Evolutionary conservation across 2,888 invertebrate genomes (phyloP), one percentile per base, ranked within the genome.

Genomic region (Eupelmus urozonus): DNA sequence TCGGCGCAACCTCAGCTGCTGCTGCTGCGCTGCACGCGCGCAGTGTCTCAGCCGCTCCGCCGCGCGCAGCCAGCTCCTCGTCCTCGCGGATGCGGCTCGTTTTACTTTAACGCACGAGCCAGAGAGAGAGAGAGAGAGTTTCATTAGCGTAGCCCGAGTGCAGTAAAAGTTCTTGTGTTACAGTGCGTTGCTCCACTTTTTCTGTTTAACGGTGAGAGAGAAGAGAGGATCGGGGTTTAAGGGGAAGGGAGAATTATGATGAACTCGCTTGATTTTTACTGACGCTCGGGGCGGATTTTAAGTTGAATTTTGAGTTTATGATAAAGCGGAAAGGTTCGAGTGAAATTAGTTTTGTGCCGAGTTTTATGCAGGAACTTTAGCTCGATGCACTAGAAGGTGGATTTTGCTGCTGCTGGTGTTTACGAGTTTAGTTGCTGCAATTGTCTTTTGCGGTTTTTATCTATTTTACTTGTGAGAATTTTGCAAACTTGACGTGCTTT

Each of bases 1-100:
- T 65, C 55, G 71, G 60, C 40, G 63, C 53, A 76, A 40, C 59
- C 29, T 59, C 65, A 42, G 66, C 74, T 72, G 57, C 40, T n/a
- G n/a, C n/a, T n/a, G n/a, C n/a, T n/a, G n/a, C n/a, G 23, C 59
- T 34, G 27, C 29, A 29, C 23, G 29, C 20, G 45, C 62, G 62
- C 55, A 63, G 76, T 76, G 34, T 53, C 63, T 65, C 72, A 20
- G 67, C 67, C 60, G 60, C 60, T 16, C 2, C 40, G 45, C 29
- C 62, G 45, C 45, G 66, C 7, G 3, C 34, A n/a, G 9, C 16
- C 27, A 0, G 11, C 42, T n/a, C 5, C 45, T 27, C 11, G 9
- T 45, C 13, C 45, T 45, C 45, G 16, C 45, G 45, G 2, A 45
- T 42, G 40, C 40, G 34, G 40, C 49, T 65, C 2, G 2, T 23